Evolutionary conservation across 2,797 vertebrate genomes (phyloP).

Genomic region (Coregonus suidteri): DNA sequence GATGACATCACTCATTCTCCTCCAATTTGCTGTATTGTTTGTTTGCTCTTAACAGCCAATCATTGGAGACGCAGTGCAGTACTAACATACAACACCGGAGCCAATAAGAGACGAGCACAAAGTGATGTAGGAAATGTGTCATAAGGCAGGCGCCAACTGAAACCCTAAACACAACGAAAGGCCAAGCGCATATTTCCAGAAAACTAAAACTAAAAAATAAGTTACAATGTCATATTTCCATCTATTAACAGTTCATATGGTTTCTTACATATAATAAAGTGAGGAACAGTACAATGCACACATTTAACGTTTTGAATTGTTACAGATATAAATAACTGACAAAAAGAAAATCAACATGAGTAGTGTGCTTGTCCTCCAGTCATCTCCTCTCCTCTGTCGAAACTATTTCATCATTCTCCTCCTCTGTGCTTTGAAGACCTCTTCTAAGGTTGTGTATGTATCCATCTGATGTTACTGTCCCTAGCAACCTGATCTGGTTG

Average conservation of each 20-base stretch:
- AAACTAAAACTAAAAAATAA: slow-evolving; percentile 74
- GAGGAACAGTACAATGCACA: slow-evolving; percentile 94
- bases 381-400: slow-evolving; percentile 21
- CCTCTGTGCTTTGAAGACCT: neutral
- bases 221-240: slow-evolving; percentile 80
- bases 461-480: neutral
- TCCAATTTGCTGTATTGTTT: slow-evolving; percentile 18
- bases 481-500: neutral
- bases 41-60: neutral
- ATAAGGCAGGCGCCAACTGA: slow-evolving; percentile 55
- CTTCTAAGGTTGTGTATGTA: neutral
- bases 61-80: slow-evolving; percentile 31
- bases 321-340: slow-evolving; percentile 76
- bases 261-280: slow-evolving; percentile 84
- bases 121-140: slow-evolving; percentile 23
- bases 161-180: slow-evolving; percentile 49
- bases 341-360: slow-evolving; percentile 47
- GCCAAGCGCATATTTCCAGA: slow-evolving; percentile 47
- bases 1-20: slow-evolving; percentile 30
- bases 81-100: slow-evolving; percentile 15
- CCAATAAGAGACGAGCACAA: slow-evolving; percentile 23
- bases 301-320: slow-evolving; percentile 71
- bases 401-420: neutral
- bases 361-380: slow-evolving; percentile 59
- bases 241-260: slow-evolving; percentile 48